Evolutionary conservation across 30 jellyfish, hydroid and myxozoan genomes (phyloP).

Genomic region (Hydractinia echinata): DNA sequence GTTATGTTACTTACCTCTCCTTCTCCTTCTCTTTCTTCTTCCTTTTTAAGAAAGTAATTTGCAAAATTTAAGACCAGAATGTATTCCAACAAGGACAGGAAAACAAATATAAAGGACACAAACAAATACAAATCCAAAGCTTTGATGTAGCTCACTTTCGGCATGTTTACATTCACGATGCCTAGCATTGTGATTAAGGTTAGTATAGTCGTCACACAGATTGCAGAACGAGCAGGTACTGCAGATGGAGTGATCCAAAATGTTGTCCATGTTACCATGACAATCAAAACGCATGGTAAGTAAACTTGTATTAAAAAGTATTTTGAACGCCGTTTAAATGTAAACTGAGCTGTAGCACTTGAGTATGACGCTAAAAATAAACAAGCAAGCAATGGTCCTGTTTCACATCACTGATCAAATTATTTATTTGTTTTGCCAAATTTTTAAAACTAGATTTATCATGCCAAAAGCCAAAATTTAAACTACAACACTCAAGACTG

Average conservation of each 20-base stretch:
- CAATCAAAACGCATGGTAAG: slow-evolving; percentile 75
- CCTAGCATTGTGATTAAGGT: slow-evolving; percentile 95
- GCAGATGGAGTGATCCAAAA: slow-evolving; percentile 95
- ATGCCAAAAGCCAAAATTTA: too few relatives aligned
- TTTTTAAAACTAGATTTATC: too few relatives aligned
- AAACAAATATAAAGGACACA: slow-evolving; percentile 73
- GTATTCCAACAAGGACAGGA: slow-evolving; percentile 70
- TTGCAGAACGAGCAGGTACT: slow-evolving; percentile 91
- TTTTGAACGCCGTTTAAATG: slow-evolving; percentile 57
- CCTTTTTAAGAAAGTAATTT: slow-evolving; percentile 15
- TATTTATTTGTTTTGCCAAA: too few relatives aligned
- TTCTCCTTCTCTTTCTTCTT: not conserved
- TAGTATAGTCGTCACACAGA: slow-evolving; percentile 75
- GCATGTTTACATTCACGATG: slow-evolving; percentile 86
- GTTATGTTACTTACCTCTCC: not conserved
- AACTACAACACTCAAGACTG: too few relatives aligned
- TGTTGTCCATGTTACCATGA: slow-evolving; percentile 87
- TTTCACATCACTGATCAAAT: not conserved
- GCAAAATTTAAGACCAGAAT: slow-evolving; percentile 63
- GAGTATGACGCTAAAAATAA: slow-evolving; percentile 52
- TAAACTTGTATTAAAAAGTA: slow-evolving; percentile 71
- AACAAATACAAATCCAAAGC: slow-evolving; percentile 74
- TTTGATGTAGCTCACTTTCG: slow-evolving; percentile 84
- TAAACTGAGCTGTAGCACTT: slow-evolving; percentile 75
- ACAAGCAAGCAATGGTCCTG: not conserved